Evolutionary conservation across 2,797 vertebrate species (phyloP).

Genomic region (Melanotaenia pygmaea): DNA sequence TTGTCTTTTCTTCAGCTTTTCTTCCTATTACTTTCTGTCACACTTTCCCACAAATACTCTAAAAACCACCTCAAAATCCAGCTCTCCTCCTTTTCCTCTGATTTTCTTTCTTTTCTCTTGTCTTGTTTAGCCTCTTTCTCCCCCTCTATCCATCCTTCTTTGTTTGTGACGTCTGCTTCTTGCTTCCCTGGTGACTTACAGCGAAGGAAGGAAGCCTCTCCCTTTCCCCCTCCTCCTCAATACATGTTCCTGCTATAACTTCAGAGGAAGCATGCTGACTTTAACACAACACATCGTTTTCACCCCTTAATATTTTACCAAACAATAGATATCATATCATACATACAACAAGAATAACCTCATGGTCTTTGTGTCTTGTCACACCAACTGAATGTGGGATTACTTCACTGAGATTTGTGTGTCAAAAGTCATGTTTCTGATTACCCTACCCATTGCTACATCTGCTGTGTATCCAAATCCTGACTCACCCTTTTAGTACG

Average conservation of each 20-base stretch:
- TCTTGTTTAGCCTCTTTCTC: constrained; percentile 31
- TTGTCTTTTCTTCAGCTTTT: constrained; percentile 29
- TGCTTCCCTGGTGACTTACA: constrained; percentile 62
- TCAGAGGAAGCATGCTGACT: constrained; percentile 37
- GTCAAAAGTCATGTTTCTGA: constrained; percentile 48
- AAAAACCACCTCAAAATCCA: constrained; percentile 17
- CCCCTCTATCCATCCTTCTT: constrained; percentile 53
- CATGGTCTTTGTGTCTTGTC: background rate
- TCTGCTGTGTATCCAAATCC: constrained; percentile 47
- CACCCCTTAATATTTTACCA: background rate
- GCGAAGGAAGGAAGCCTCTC: constrained; percentile 81
- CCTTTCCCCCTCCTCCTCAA: constrained; percentile 71
- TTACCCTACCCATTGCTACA: constrained; percentile 44
- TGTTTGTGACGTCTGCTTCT: constrained; percentile 52
- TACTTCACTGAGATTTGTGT: constrained; percentile 11
- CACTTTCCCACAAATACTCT: constrained; percentile 24
- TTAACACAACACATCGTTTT: constrained; percentile 28
- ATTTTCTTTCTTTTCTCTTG: constrained; percentile 6
- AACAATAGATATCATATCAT: background rate
- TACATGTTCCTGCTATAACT: constrained; percentile 65
- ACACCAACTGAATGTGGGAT: background rate
- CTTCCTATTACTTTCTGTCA: constrained; percentile 5
- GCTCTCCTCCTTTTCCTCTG: background rate
- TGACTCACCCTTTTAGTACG: constrained; percentile 48
- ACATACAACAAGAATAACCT: background rate